Evolutionary conservation across 2,888 invertebrate genomes (phyloP), one percentile per base, ranked within the genome.

Genomic region (Lasioglossum pauxillum): DNA sequence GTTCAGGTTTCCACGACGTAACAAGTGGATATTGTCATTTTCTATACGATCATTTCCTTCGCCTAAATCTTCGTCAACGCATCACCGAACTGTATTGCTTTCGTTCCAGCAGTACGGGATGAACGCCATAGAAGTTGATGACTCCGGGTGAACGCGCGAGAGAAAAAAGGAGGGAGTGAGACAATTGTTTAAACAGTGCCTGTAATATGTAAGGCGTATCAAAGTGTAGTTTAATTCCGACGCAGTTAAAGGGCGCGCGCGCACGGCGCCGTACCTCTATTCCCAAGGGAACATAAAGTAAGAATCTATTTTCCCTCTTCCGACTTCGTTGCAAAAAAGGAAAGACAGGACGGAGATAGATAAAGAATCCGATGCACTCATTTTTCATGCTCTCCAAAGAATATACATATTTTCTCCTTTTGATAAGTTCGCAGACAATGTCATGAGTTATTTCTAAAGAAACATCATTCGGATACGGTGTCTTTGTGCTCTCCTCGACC

Each of bases 11-110:
- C 80, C 69, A 71, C 88, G 85, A 92, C 85, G 92, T 93, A 93
- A 93, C 92, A 93, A 93, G 93, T 93, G 92, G 91, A 92, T 92
- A 92, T 91, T 88, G 87, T 92, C 91, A 88, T 91, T 91, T 90
- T 84, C 87, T 81, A 67, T 82, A 86, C 85, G 79, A 78, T 80
- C 71, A 73, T 73, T 72, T 71, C 77, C 75, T 46, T 73, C 38
- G n/a, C 46, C 49, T 46, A 23, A 81, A 67, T 69, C n/a, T 60
- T 72, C 41, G 44, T 73, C 38, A 60, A 72, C 49, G 27, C 49
- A n/a, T 8, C 49, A 7, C 49, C 60, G 57, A 71, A 75, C 35
- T 67, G 31, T 72, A 72, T 78, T 35, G 75, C 67, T 78, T 75
- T 72, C 49, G 46, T 67, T 35, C 49, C 46, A 60, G 69, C 35